phyloP scores from a whole-genome alignment of 2,797 vertebrate species.

The Eulemur rubriventer region DNA sequence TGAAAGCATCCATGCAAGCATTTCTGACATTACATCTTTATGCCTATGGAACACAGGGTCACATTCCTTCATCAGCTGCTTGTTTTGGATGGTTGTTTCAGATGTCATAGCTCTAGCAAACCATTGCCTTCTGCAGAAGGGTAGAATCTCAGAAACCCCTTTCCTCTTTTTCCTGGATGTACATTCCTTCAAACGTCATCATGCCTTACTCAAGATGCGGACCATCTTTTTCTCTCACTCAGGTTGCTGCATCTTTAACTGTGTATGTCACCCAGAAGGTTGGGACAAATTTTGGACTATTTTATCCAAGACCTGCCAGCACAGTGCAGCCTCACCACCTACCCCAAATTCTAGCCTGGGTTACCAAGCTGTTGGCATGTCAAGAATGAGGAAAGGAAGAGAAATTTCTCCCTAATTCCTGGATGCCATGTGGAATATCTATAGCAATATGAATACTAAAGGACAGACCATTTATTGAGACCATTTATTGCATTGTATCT shows the following conservation, averaged over 20 bases:
- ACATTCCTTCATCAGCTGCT: neutral
- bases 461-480: neutral
- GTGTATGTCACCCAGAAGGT: neutral
- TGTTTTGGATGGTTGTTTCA: neutral
- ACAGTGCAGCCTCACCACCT: neutral
- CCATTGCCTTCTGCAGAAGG: neutral
- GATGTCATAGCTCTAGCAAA: neutral
- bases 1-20: neutral
- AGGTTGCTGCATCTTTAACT: neutral
- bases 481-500: neutral
- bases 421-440: neutral
- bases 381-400: neutral
- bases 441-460: neutral
- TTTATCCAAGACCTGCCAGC: neutral
- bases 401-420: neutral
- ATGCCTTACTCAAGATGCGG: neutral
- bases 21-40: neutral
- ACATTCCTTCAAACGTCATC: neutral
- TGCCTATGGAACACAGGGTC: neutral
- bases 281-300: neutral
- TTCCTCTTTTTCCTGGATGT: neutral
- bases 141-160: neutral
- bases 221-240: neutral
- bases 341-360: neutral
- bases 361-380: neutral